Conservation (phyloP, 2,888 invertebrate species). For the Dolomedes plantarius region DNA sequence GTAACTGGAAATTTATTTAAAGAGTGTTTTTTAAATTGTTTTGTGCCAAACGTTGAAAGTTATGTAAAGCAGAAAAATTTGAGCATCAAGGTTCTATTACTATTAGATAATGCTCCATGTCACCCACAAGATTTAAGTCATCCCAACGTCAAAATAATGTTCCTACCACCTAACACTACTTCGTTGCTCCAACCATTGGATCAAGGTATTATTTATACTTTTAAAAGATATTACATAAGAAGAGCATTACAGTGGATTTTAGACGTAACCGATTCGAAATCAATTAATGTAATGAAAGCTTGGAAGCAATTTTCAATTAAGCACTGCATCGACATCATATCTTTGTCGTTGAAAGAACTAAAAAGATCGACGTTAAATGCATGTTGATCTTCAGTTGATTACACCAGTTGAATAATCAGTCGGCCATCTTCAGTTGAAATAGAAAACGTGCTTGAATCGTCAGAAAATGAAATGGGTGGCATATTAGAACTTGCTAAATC, state of each 20-base stretch:
- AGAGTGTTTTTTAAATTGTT: constrained; percentile 35
- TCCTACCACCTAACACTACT: constrained; percentile 44
- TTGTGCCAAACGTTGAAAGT: constrained; percentile 33
- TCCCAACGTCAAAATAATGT: constrained; percentile 43
- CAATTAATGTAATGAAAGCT: no score
- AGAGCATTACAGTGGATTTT: constrained; percentile 11
- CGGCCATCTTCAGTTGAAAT: no score
- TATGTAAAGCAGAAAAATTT: constrained; percentile 25
- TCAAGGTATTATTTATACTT: constrained; percentile 27
- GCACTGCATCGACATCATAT: no score
- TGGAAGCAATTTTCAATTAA: no score
- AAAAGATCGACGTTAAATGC: no score
- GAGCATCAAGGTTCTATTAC: constrained; percentile 43
- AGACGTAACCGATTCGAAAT: no score
- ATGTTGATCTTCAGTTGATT: no score
- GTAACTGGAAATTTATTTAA: constrained; percentile 22
- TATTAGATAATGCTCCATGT: constrained; percentile 47
- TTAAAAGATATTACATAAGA: constrained; percentile 46
- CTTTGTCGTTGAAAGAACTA: no score
- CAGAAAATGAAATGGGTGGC: no score
- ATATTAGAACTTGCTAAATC: no score
- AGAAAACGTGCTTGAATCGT: no score
- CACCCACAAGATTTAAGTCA: constrained; percentile 36
- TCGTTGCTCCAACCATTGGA: constrained; percentile 37
- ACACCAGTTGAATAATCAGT: no score